Base-by-base conservation (phyloP, 2,888 invertebrate genomes). In the Dasypolia templi region DNA sequence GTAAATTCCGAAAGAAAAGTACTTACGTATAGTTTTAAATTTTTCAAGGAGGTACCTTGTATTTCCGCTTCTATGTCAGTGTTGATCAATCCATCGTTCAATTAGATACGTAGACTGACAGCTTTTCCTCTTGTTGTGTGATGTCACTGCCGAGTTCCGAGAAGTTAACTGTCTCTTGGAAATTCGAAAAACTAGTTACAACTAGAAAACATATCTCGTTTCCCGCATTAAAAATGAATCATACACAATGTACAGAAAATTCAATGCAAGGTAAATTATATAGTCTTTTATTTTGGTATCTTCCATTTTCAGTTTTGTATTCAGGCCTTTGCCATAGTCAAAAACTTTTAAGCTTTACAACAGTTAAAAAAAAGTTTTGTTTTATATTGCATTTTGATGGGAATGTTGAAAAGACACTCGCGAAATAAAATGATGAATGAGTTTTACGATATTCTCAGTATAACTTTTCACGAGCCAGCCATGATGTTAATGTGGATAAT, bases 401-500 rank as follows among this genome's bases (percentile, higher is more conserved):
- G 35, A 70, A 81, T 78, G 81, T 75, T 53, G 77, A 59, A 39
- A 63, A 9, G 35, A 81, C 51, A 75, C 75, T 81, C 42, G 26
- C 46, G 29, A 67, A 75, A 75, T 81, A 81, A 77, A 75, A 75
- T 53, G 35, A 58, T 73, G 53, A 80, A 51, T 76, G 72, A 46
- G 64, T 64, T 81, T 64, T 59, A 22, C 46, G 32, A 49, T 51
- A 59, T 75, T 80, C 32, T 39, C 11, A 66, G 68, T 63, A 32
- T 29, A 51, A 32, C 44, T 62, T 66, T 66, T 44, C 26, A 62
- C 62, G 39, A 44, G 39, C 17, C 29, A 26, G 17, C 14, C 62
- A 62, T 81, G 26, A 55, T 75, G 66, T 63, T 53, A 46, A 12
- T 64, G 22, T 19, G n/a, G 4, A 42, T 53, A 42, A 42, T 46